Conservation (phyloP, 1,140 invertebrate species). For the Gyrodactylus bullatarudis region DNA sequence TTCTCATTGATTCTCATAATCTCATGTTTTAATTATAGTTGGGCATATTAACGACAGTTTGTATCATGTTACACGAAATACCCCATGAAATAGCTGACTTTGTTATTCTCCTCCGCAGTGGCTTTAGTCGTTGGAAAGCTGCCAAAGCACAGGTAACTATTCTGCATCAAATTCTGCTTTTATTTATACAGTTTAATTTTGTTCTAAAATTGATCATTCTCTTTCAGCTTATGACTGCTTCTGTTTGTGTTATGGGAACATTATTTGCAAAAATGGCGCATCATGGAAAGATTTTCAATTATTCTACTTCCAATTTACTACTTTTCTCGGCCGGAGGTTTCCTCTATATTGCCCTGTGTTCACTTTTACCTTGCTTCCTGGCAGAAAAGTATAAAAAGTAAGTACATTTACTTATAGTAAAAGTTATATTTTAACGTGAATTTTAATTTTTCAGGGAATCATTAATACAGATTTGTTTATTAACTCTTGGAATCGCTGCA, state of each 20-base stretch:
- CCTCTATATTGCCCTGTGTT: not conserved
- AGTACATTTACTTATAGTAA: not conserved
- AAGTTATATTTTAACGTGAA: not conserved
- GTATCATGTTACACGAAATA: conserved; percentile 75
- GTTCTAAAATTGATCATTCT: not conserved
- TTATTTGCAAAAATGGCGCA: not conserved
- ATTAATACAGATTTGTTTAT: not conserved
- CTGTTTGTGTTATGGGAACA: not conserved
- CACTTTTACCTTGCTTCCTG: not conserved
- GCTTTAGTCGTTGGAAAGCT: conserved; percentile 62
- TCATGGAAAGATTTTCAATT: not conserved
- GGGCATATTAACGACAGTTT: conserved; percentile 56
- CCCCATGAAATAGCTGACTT: conserved; percentile 90
- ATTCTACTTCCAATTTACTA: not conserved
- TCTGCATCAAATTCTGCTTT: too few species aligned
- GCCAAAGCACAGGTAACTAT: conserved; percentile 36
- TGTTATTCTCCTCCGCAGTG: conserved; percentile 50
- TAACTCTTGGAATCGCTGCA: not conserved
- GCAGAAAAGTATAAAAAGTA: not conserved
- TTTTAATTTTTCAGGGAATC: not conserved
- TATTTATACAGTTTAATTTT: too few species aligned
- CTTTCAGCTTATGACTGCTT: not conserved
- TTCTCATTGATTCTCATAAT: too few species aligned
- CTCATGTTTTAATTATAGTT: conserved; percentile 32
- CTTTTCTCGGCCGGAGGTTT: not conserved